A percentile compares a stretch with the other conserved stretches of the same genome.
These are phyloP conservation scores for Hemibagrus guttatus DNA, from an alignment of 2,797 vertebrate genomes.

Conservation along the genomic window DNA sequence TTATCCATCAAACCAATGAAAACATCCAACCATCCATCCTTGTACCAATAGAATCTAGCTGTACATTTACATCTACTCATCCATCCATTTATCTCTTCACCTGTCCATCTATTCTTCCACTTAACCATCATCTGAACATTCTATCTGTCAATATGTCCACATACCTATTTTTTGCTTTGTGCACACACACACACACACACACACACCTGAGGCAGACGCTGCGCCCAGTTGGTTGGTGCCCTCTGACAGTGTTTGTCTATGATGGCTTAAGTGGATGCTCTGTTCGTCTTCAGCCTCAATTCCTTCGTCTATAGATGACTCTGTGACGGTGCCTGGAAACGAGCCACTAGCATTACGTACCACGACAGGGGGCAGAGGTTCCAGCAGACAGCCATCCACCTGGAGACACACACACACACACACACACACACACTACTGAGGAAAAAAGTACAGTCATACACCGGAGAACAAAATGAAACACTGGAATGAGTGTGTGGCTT, in stretches of 20 bases:
- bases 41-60: neutral
- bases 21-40: neutral
- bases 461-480: neutral
- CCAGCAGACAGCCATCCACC: constrained; percentile 94
- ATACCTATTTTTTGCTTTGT: neutral
- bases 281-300: constrained; percentile 89
- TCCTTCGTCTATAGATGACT: constrained; percentile 95
- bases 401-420: constrained; percentile 53
- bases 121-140: neutral
- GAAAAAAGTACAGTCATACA: neutral
- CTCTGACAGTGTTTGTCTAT: constrained; percentile 92
- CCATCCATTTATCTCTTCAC: neutral
- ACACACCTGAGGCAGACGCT: constrained; percentile 80
- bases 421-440: neutral
- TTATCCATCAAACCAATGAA: neutral
- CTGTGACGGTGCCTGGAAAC: constrained; percentile 92
- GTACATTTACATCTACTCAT: neutral
- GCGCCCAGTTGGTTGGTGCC: constrained; percentile 86
- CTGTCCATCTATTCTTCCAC: neutral
- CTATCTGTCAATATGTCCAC: neutral
- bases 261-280: constrained; percentile 83
- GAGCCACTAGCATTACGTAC: constrained; percentile 89
- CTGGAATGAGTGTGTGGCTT: neutral
- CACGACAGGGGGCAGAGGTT: constrained; percentile 83
- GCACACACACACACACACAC: constrained; percentile 59